Evolutionary conservation across 2,888 invertebrate species (phyloP), one percentile per base, ranked within the genome.

Genomic region (Clivina fossor): DNA sequence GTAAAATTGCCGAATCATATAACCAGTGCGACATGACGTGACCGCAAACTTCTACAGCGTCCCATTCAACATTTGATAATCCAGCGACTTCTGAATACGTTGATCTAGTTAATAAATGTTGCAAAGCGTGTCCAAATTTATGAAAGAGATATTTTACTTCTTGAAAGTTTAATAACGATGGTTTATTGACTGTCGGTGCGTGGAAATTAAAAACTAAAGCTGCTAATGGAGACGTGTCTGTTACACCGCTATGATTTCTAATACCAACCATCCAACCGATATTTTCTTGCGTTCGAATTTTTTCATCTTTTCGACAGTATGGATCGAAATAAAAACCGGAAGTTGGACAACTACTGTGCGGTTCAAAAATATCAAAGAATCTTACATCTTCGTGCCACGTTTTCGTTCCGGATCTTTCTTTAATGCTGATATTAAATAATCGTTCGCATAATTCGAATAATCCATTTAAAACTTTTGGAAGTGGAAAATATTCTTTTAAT

Each of bases 1-100:
- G 71, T 1, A 74, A 64, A 24, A 84, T 69, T 2, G 78, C 72
- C 0, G 78, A 74, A 63, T 90, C 85, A 61, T 84, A 84, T 4
- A 92, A 73, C 85, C 91, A 93, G 68, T 88, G 85, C 0, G 81
- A 78, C 82, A 97, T 81, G 50, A 97, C 89, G 64, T 90, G 80
- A 1, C 90, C 86, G 58, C 88, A 86, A 0, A 93, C 83, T 68
- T 89, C 87, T 0, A 90, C 86, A 1, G 92, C 90, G 73, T 98
- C 98, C 93, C 93, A 94, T 76, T 97, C 97, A 0, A 96, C 82
- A 70, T 90, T 91, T 0, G 86, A 86, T 16, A 89, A 74, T 0
- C 95, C 95, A 2, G 93, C 84, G 0, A 93, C 82, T 70, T 94
- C 93, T 1, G 87, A 82, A 71, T 90, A 92, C 11, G 86, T 85